phyloP scores from a whole-genome alignment of 2,113 vertebrate species.

The Marmota monax region DNA sequence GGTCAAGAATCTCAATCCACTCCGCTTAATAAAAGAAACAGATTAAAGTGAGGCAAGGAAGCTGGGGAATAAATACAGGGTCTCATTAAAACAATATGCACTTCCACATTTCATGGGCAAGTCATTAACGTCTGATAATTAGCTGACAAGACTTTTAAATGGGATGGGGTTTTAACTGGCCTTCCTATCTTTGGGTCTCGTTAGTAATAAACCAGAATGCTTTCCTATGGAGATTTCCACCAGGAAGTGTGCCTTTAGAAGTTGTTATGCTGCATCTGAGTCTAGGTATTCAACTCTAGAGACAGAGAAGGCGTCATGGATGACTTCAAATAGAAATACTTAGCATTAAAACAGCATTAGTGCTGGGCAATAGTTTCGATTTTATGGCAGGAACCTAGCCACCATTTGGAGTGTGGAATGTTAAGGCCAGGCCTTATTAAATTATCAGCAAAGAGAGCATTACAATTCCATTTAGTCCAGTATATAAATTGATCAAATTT shows the following conservation, averaged over 20 bases:
- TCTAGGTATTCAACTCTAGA: not conserved
- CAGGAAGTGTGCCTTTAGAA: constrained; percentile 57
- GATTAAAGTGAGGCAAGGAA: not conserved
- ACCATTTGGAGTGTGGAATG: constrained; percentile 59
- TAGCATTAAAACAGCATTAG: constrained; percentile 55
- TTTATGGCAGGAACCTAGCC: constrained; percentile 55
- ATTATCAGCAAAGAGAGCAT: constrained; percentile 59
- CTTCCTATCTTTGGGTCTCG: constrained; percentile 49
- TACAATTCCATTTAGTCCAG: constrained; percentile 59
- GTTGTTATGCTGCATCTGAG: constrained; percentile 36
- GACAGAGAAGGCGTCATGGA: constrained; percentile 51
- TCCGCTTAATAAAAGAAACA: constrained; percentile 49
- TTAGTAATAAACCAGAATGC: constrained; percentile 60
- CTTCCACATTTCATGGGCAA: constrained; percentile 1
- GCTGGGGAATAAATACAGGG: not conserved
- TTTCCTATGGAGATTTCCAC: constrained; percentile 57
- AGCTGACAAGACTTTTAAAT: constrained; percentile 52
- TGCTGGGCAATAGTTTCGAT: not conserved
- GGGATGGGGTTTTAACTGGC: not conserved
- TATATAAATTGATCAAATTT: constrained; percentile 63
- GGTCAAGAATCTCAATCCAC: constrained; percentile 1
- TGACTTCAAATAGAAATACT: constrained; percentile 66
- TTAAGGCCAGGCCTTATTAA: constrained; percentile 65
- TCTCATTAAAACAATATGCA: constrained; percentile 56
- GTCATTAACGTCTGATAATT: constrained; percentile 36